Evolutionary conservation across 2,113 vertebrate species (phyloP).

Genomic region (Scatophagus argus): DNA sequence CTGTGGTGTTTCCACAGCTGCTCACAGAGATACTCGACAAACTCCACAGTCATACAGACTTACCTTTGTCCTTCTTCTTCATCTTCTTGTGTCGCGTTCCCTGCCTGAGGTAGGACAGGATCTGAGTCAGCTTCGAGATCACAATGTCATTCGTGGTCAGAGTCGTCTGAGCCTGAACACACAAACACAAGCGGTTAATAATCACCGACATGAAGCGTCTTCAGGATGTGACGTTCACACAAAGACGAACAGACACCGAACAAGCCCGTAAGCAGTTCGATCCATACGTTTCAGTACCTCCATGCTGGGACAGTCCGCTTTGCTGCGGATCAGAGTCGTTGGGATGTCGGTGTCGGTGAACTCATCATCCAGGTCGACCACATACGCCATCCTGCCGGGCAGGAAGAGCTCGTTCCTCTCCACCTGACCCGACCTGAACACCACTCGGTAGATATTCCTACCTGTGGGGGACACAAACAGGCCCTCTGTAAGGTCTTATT

Average conservation of each 20-base stretch:
- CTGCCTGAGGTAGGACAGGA: slow-evolving; percentile 96
- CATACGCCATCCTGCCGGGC: slow-evolving; percentile 96
- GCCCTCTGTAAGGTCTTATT: too few species aligned
- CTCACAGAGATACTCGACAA: too few species aligned
- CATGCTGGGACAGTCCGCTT: slow-evolving; percentile 99
- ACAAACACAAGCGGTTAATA: background rate
- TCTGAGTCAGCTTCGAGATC: slow-evolving; percentile 98
- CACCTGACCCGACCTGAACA: slow-evolving; percentile 89
- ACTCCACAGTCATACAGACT: too few species aligned
- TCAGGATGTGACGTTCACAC: too few species aligned
- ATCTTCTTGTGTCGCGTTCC: slow-evolving; percentile 98
- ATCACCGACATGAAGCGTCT: background rate
- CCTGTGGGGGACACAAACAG: slow-evolving; percentile 76
- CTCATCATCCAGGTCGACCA: slow-evolving; percentile 97
- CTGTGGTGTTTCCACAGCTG: too few species aligned
- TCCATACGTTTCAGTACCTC: slow-evolving; percentile 83
- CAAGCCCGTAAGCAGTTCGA: too few species aligned
- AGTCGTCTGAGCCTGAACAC: slow-evolving; percentile 93
- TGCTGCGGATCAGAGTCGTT: slow-evolving; percentile 97
- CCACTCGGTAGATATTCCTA: slow-evolving; percentile 93
- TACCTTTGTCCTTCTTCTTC: slow-evolving; percentile 98
- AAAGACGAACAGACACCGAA: too few species aligned
- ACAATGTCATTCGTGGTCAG: slow-evolving; percentile 99
- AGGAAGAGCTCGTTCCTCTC: slow-evolving; percentile 98
- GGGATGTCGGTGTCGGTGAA: slow-evolving; percentile 98